These are phyloP conservation scores for Epinephelus cyanopodus DNA, from an alignment of 2,113 vertebrate species.

Conservation along the genomic window DNA sequence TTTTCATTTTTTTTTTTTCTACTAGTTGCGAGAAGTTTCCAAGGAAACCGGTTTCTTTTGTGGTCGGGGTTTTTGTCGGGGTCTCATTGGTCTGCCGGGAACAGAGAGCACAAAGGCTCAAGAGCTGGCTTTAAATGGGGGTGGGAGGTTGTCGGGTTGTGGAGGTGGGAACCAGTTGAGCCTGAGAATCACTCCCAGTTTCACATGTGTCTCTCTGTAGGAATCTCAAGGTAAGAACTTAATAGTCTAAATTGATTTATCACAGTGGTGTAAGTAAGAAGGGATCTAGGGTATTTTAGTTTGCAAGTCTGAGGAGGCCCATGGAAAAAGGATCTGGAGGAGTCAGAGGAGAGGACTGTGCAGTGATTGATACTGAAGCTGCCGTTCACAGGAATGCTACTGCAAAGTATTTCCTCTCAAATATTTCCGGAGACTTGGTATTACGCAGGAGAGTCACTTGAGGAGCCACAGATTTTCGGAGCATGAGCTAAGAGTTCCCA, in stretches of 20 bases:
- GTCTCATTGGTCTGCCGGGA: conserved; percentile 87
- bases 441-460: conserved; percentile 23
- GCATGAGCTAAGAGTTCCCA: conserved; percentile 59
- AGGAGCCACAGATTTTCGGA: conserved; percentile 29
- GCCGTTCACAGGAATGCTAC: conserved; percentile 46
- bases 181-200: conserved; percentile 61
- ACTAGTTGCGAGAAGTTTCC: conserved; percentile 87
- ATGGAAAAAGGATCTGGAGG: conserved; percentile 26
- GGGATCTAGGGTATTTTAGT: conserved; percentile 4
- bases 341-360: conserved; percentile 10
- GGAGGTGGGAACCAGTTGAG: conserved; percentile 69
- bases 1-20: conserved; percentile 66
- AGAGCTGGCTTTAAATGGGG: conserved; percentile 73
- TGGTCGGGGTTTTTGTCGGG: conserved; percentile 88
- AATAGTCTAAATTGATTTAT: conserved; percentile 26
- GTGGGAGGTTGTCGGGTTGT: conserved; percentile 55
- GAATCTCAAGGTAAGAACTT: conserved; percentile 76
- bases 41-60: conserved; percentile 95
- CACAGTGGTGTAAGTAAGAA: not conserved
- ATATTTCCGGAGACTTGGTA: conserved; percentile 45
- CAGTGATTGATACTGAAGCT: conserved; percentile 43
- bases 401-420: conserved; percentile 44
- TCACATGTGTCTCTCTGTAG: conserved; percentile 63
- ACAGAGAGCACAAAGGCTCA: conserved; percentile 87
- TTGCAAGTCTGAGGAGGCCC: conserved; percentile 12